Evolutionary conservation across 1,140 invertebrate species (phyloP), one percentile per base, ranked within the genome.

Genomic region (Saccostrea echinata): DNA sequence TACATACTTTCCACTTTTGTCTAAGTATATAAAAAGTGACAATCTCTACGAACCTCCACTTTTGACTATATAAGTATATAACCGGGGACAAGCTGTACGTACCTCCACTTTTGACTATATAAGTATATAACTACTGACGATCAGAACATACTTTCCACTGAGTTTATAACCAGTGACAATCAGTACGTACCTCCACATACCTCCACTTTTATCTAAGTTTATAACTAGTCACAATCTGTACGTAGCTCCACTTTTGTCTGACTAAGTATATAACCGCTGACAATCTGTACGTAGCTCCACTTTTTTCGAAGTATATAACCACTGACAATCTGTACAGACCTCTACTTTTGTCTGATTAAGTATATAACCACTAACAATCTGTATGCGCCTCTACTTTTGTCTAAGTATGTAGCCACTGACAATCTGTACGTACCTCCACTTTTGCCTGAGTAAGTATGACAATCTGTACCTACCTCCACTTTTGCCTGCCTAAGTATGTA

Each of bases 201-300:
- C 24, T 68, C 85, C 35, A 85, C 21, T 52, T 86, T 64, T 6
- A 81, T 51, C 64, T 33, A 2, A 86, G 81, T 35, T 57, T 35
- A 33, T 86, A 89, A 12, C 88, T 81, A n/a, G 82, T 18, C 3
- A 84, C 53, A n/a, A 89, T 24, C 21, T 35, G n/a, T 21, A 82
- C 85, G 24, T 84, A 89, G 85, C 30, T 57, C 85, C 27, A 86
- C 33, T 55, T 86, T 71, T 4, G 52, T 87, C 24, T 89, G 86
- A 68, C 71, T 43, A 3, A 87, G 83, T 30, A 85, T 52, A 35
- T 87, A 89, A 18, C 88, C 86, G 18, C 84, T 43, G 9, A 43
- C 9, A 8, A 6, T 43, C 43, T 43, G 9, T 9, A 43, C n/a
- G n/a, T n/a, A n/a, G n/a, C 43, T 43, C 43, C 43, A 43, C 43